Evolutionary conservation across 64 coral and sea anemone genomes (phyloP).

Genomic region (Porites australiensis): DNA sequence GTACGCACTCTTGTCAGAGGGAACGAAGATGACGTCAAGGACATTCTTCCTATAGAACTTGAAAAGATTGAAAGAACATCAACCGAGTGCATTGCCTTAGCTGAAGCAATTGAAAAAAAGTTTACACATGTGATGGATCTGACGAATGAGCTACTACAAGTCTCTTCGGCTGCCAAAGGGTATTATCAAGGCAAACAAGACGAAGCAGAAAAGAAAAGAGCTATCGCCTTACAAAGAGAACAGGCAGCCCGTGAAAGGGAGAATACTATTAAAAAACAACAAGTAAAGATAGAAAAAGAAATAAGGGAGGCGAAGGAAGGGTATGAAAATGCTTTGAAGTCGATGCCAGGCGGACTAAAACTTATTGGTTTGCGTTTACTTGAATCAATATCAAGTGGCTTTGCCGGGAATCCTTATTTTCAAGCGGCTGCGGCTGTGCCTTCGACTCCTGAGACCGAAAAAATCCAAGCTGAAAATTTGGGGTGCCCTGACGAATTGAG

Average conservation of each 20-base stretch:
- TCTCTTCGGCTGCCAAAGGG: slow-evolving; percentile 19
- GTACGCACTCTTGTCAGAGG: slow-evolving; percentile 6
- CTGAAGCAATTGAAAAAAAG: slow-evolving; percentile 16
- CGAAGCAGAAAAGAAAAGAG: background rate
- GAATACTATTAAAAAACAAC: background rate
- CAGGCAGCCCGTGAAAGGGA: background rate
- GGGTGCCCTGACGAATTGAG: too few species aligned
- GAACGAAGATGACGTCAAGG: slow-evolving; percentile 6
- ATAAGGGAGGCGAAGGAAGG: background rate
- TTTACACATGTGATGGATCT: slow-evolving; percentile 19
- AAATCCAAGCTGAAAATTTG: too few species aligned
- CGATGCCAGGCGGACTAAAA: slow-evolving; percentile 1
- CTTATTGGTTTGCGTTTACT: background rate
- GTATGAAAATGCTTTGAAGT: background rate
- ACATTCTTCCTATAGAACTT: slow-evolving; percentile 22
- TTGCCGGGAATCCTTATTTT: too few species aligned
- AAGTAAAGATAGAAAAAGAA: background rate
- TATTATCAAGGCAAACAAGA: background rate
- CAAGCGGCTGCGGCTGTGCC: too few species aligned
- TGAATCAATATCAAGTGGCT: too few species aligned
- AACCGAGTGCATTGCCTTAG: background rate
- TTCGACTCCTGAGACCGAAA: too few species aligned
- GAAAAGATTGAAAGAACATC: background rate
- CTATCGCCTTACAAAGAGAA: background rate
- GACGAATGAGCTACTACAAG: slow-evolving; percentile 11